Base-by-base conservation (phyloP, 2,113 vertebrate genomes). In the Okapia johnstoni region DNA sequence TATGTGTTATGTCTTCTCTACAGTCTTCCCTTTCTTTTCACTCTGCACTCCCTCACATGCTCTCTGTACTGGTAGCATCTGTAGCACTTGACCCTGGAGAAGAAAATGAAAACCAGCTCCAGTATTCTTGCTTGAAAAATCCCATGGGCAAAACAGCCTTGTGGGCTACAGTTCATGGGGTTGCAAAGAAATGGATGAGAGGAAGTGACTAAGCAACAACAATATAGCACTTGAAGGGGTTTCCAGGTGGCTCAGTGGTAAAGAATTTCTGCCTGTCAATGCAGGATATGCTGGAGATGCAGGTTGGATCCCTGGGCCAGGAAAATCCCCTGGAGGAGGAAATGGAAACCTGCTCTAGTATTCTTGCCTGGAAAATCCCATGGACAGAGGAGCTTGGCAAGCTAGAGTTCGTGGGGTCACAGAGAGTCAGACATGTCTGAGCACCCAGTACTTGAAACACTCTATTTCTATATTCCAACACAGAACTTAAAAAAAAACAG, bases 31-130 rank as follows among this genome's bases (percentile, higher is more conserved):
- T 87, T 46, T 89, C 12, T 2, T 86, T 63, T 21, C 4, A 33
- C 33, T 11, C 9, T 33, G 16, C 2, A 12, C 11, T 23, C 3
- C 4, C 33, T 40, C 8, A 33, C 7, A 8, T 1, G 12, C 4
- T 81, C 14, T 89, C 25, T 7, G 26, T 30, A 92, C 3, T n/a
- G 57, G n/a, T 50, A 48, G 48, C 17, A 48, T 73, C 30, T 58
- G 57, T 9, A 70, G 10, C 25, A 86, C 13, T 25, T 76, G 23
- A 76, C 12, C 70, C 70, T 76, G 36, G 23, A 76, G 23, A 43
- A 76, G 23, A 40, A 76, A 76, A 26, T 76, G 70, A 23, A 23
- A 76, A 76, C 36, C 36, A 40, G 26, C 70, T 43, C 23, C 36
- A 26, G 12, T 76, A 7, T 76, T 76, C 70, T 76, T 43, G 36